Conservation (phyloP, 1,140 invertebrate genomes). For the Drosophila nannoptera region DNA sequence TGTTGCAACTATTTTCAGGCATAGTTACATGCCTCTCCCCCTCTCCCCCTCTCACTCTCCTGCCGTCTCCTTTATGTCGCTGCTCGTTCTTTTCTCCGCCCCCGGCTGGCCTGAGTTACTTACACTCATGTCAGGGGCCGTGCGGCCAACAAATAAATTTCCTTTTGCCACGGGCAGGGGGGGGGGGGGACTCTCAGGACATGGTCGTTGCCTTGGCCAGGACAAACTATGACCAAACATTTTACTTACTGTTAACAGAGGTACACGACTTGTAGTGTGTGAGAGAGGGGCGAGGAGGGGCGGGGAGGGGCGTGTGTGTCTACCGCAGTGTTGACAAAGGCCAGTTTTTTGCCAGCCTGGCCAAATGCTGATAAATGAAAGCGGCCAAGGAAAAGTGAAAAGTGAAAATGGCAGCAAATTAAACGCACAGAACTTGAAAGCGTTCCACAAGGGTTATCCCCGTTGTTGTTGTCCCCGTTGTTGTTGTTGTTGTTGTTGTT, state of each 20-base stretch:
- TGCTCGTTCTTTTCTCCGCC: slow-evolving; percentile 1
- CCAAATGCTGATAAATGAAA: slow-evolving; percentile 57
- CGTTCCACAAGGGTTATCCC: slow-evolving; percentile 9
- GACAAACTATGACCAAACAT: slow-evolving; percentile 57
- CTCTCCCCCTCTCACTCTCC: neutral
- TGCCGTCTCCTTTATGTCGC: neutral
- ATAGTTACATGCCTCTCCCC: neutral
- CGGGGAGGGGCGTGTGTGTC: slow-evolving; percentile 24
- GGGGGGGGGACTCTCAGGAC: neutral
- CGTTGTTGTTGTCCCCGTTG: neutral
- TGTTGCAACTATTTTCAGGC: slow-evolving; percentile 52
- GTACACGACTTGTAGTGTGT: slow-evolving; percentile 50
- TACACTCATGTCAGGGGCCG: slow-evolving; percentile 36
- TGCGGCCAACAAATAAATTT: slow-evolving; percentile 51
- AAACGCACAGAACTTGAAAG: slow-evolving; percentile 67
- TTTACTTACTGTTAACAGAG: slow-evolving; percentile 68
- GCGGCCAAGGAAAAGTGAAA: slow-evolving; percentile 42
- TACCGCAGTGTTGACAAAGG: slow-evolving; percentile 68
- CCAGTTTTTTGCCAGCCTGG: slow-evolving; percentile 30
- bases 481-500: neutral
- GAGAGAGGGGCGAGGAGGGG: neutral
- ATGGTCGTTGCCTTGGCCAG: too few relatives aligned
- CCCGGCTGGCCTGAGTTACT: slow-evolving; percentile 39
- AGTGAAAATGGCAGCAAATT: slow-evolving; percentile 74
- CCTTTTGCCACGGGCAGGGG: slow-evolving; percentile 20